Conservation (phyloP, 2,113 vertebrate species). For the Prochilodus magdalenae region DNA sequence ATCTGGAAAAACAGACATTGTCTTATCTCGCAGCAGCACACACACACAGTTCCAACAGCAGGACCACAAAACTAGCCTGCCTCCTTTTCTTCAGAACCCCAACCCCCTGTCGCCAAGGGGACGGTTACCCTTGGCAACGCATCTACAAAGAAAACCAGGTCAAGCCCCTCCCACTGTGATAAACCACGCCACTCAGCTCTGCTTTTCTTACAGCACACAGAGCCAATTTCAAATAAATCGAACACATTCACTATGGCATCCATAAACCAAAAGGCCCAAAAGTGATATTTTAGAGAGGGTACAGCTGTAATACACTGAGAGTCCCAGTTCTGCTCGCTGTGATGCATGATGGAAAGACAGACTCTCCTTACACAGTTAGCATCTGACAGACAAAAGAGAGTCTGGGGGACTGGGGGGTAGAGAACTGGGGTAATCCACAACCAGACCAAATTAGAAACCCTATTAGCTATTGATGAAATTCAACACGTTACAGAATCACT, state of each 20-base stretch:
- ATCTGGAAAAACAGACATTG: conserved; percentile 17
- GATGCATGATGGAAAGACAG: conserved; percentile 14
- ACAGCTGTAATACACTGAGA: not conserved
- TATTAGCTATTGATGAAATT: conserved; percentile 1
- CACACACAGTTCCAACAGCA: conserved; percentile 11
- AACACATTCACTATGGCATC: conserved; percentile 18
- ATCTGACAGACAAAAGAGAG: conserved; percentile 37
- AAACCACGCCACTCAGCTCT: conserved; percentile 15
- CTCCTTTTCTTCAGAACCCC: conserved; percentile 33
- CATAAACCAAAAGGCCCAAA: not conserved
- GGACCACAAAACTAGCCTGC: conserved; percentile 24
- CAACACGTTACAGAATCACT: not conserved
- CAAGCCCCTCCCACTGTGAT: conserved; percentile 46
- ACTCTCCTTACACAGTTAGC: conserved; percentile 2
- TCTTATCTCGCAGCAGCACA: conserved; percentile 28
- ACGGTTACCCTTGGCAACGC: conserved; percentile 60
- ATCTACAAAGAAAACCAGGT: conserved; percentile 59
- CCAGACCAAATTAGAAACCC: conserved; percentile 19
- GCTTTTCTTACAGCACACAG: conserved; percentile 3
- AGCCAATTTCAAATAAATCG: conserved; percentile 19
- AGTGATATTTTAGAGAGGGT: not conserved
- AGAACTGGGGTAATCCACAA: conserved; percentile 24
- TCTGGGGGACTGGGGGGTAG: no score
- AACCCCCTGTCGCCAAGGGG: conserved; percentile 47
- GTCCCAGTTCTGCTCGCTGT: not conserved